Evolutionary conservation across 2,888 invertebrate genomes (phyloP).

Genomic region (Alloscopus bannaensis): DNA sequence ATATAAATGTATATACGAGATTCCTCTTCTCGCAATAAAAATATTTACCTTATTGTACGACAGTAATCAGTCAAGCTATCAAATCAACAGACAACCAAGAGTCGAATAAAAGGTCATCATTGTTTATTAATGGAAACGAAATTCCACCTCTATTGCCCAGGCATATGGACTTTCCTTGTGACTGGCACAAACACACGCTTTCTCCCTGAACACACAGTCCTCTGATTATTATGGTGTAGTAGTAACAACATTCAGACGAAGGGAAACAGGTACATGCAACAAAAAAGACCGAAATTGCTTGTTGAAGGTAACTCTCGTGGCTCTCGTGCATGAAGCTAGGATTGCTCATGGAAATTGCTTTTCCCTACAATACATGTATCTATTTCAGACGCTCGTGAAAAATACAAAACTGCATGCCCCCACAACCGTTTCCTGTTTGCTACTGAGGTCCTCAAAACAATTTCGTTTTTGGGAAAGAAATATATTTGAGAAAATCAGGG

Average conservation of each 20-base stretch:
- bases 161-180: slow-evolving; percentile 17
- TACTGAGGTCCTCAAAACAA: too few relatives aligned
- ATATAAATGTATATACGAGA: too few relatives aligned
- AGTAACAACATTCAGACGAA: too few relatives aligned
- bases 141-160: too few relatives aligned
- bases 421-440: too few relatives aligned
- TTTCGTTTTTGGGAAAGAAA: too few relatives aligned
- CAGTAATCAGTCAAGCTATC: slow-evolving; percentile 56
- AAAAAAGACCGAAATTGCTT: slow-evolving; percentile 43
- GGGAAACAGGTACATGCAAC: slow-evolving; percentile 13
- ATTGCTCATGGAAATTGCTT: slow-evolving; percentile 58
- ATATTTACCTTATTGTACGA: neutral
- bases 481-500: slow-evolving; percentile 31
- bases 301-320: slow-evolving; percentile 26
- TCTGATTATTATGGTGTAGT: too few relatives aligned
- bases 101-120: slow-evolving; percentile 50
- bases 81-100: slow-evolving; percentile 40
- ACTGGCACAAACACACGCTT: neutral
- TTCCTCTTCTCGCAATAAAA: neutral
- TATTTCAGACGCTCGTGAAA: too few relatives aligned
- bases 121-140: slow-evolving; percentile 54
- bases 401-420: too few relatives aligned
- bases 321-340: slow-evolving; percentile 43
- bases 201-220: too few relatives aligned
- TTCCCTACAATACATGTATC: slow-evolving; percentile 18